These are phyloP conservation scores for Hippopotamus amphibius DNA, from an alignment of 2,113 vertebrate genomes.

Conservation along the genomic window DNA sequence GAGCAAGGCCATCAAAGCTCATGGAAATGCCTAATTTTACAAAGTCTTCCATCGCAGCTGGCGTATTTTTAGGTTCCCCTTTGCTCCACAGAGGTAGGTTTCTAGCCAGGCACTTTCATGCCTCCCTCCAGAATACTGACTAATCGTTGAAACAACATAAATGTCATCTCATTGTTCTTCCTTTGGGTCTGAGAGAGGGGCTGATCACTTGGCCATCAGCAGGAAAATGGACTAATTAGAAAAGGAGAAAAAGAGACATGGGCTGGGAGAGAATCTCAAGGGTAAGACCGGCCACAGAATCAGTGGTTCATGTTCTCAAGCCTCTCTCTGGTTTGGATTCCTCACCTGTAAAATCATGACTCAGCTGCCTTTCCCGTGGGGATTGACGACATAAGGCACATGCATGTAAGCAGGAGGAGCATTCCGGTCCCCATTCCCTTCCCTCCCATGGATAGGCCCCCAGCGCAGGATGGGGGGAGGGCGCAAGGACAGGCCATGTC, in stretches of 20 bases:
- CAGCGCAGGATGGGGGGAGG: neutral
- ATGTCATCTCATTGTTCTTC: neutral
- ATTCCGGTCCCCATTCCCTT: neutral
- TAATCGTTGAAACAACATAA: neutral
- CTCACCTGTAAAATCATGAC: neutral
- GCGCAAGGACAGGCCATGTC: neutral
- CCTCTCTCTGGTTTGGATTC: neutral
- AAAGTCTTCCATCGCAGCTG: neutral
- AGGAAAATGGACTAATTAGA: neutral
- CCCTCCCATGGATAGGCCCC: neutral
- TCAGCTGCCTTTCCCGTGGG: neutral
- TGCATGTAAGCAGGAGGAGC: neutral
- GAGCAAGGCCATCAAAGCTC: neutral
- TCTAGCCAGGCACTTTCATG: neutral
- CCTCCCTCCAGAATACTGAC: neutral
- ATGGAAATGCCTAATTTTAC: neutral
- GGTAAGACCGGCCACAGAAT: neutral
- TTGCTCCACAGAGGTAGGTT: neutral
- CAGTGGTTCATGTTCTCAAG: neutral
- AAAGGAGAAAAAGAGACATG: neutral
- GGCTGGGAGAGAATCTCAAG: neutral
- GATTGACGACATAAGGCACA: fast-evolving
- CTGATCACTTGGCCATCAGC: neutral
- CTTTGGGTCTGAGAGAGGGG: neutral
- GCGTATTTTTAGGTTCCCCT: neutral